Conservation (phyloP, 1,140 invertebrate species). For the Brachionus paranguensis region DNA sequence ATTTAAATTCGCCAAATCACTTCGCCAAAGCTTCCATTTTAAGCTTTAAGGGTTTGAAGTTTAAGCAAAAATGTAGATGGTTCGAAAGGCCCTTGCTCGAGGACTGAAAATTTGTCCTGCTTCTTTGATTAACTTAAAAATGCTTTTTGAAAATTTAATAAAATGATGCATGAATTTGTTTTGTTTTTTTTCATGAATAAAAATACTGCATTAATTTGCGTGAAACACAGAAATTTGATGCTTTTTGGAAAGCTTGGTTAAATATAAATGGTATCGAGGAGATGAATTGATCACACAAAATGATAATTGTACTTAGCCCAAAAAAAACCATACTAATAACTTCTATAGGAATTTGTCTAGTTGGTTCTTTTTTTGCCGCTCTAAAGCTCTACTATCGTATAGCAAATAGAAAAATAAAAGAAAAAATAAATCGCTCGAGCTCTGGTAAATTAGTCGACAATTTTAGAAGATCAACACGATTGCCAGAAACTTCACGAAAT, state of each 20-base stretch:
- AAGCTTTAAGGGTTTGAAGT: neutral
- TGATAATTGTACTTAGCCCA: constrained; percentile 22
- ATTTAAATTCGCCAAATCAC: neutral
- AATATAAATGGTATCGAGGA: neutral
- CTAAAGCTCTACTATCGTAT: neutral
- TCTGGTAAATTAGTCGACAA: neutral
- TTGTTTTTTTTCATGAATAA: neutral
- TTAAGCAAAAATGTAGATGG: neutral
- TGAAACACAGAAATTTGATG: neutral
- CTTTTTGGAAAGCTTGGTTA: neutral
- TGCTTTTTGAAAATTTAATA: neutral
- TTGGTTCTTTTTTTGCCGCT: constrained; percentile 10
- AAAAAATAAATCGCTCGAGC: neutral
- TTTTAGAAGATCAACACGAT: neutral
- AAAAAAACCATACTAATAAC: constrained; percentile 27
- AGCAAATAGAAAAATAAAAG: neutral
- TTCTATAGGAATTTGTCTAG: constrained; percentile 18
- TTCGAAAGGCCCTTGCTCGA: neutral
- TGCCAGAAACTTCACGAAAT: neutral
- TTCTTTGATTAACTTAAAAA: neutral
- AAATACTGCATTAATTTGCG: constrained; percentile 1
- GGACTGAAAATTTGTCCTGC: neutral
- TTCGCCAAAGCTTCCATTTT: neutral
- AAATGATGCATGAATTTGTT: neutral
- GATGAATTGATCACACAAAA: neutral